Evolutionary conservation across 2,797 vertebrate genomes (phyloP).

Genomic region (Alosa sapidissima): DNA sequence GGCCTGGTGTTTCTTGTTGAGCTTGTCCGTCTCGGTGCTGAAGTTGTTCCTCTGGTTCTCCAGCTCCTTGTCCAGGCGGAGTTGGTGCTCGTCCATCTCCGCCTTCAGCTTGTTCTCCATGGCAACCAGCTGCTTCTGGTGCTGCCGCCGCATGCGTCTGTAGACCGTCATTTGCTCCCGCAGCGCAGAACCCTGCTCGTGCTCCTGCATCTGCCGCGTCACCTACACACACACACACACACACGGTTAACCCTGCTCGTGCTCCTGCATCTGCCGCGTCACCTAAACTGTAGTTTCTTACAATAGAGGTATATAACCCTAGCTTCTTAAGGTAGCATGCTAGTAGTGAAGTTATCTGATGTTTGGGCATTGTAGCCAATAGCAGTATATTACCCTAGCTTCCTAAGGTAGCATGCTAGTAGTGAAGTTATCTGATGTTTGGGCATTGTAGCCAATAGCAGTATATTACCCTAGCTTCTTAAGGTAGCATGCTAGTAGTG

Average conservation of each 20-base stretch:
- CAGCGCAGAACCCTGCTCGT: constrained; percentile 89
- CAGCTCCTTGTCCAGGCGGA: constrained; percentile 89
- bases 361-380: too few species aligned
- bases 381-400: too few species aligned
- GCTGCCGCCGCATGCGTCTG: constrained; percentile 90
- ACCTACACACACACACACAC: constrained; percentile 58
- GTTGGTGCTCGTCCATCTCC: constrained; percentile 89
- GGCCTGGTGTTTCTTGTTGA: constrained; percentile 84
- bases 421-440: too few species aligned
- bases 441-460: too few species aligned
- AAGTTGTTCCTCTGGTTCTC: constrained; percentile 89
- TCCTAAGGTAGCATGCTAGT: too few species aligned
- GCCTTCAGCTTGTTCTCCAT: constrained; percentile 88
- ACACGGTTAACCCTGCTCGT: neutral
- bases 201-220: constrained; percentile 93
- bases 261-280: constrained; percentile 87
- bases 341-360: too few species aligned
- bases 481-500: too few species aligned
- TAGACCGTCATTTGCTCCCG: constrained; percentile 92
- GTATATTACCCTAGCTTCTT: too few species aligned
- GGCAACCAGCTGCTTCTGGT: constrained; percentile 91
- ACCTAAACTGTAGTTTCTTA: constrained; percentile 53
- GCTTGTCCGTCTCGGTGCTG: constrained; percentile 85
- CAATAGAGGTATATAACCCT: too few species aligned
- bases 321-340: too few species aligned